Evolutionary conservation across 2,113 vertebrate species (phyloP).

Genomic region (Pyrgilauda ruficollis): DNA sequence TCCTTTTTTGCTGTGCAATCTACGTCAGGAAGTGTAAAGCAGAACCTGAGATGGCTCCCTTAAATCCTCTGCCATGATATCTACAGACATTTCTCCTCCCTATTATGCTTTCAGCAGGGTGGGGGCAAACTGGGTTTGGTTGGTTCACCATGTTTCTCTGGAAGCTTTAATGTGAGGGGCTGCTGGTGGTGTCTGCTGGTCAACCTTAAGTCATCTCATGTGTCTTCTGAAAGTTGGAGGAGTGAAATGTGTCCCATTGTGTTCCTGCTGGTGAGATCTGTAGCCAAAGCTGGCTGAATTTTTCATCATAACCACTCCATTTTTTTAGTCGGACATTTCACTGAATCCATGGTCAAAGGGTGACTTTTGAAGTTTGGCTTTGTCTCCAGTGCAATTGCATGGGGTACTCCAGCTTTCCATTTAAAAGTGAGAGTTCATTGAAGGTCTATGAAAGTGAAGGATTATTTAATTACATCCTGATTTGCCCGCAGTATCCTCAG

Average conservation of each 20-base stretch:
- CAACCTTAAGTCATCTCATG: neutral
- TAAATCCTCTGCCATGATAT: neutral
- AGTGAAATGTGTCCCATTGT: neutral
- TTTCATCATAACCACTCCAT: neutral
- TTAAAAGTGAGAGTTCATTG: slow-evolving; percentile 10
- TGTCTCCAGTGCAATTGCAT: neutral
- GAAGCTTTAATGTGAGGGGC: neutral
- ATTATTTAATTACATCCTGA: slow-evolving; percentile 50
- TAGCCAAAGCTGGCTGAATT: neutral
- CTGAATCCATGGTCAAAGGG: neutral
- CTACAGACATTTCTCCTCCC: neutral
- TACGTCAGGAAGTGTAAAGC: neutral
- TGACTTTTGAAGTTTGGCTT: neutral
- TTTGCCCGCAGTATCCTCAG: neutral
- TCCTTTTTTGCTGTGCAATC: neutral
- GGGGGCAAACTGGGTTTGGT: neutral
- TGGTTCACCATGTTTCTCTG: neutral
- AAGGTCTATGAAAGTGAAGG: slow-evolving; percentile 3
- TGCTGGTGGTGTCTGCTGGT: neutral
- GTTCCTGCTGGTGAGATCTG: neutral
- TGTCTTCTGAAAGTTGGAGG: neutral
- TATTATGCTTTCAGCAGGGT: neutral
- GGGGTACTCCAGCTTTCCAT: neutral
- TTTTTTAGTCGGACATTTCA: neutral
- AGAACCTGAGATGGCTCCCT: neutral